Evolutionary conservation across 1,140 invertebrate species (phyloP), one percentile per base, ranked within the genome.

Genomic region (Solenopsis fugax): DNA sequence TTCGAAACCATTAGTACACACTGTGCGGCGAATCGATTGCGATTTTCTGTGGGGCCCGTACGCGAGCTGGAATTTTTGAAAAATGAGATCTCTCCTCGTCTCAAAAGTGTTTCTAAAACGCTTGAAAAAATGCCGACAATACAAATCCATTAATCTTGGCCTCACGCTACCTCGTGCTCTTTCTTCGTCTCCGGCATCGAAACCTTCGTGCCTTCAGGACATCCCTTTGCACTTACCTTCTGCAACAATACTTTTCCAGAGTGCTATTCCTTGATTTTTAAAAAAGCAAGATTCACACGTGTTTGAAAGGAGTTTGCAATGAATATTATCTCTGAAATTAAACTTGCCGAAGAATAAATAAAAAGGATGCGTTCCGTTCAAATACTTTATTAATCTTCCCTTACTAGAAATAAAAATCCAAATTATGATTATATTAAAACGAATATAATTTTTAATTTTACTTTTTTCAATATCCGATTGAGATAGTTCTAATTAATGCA

Each of bases 91-190:
- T 87, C 89, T 92, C 80, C 86, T 90, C 81, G 78, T 87, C 89
- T 93, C 90, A 91, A 93, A 93, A 93, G 92, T 93, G 91, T 88
- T 92, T 90, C 92, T 89, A 93, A 93, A 93, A 93, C 88, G 89
- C 87, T 89, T 91, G 92, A 93, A 93, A 92, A 93, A 93, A 91
- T 92, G 91, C 93, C 91, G 92, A 93, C 93, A 93, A 93, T 93
- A 89, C 69, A 81, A 91, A 92, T 93, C 92, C 93, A 93, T 93
- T 93, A 93, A 93, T 93, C 93, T 93, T 93, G 87, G 82, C 89
- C 21, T 89, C 86, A 73, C 86, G 86, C 56, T 90, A 82, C 81
- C 78, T 75, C 67, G 81, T 67, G 50, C 84, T 90, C 90, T 91
- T 88, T 89, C 89, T 89, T 87, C 86, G 64, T 77, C 82, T 73